Conservation (phyloP, 2,113 vertebrate genomes). For the Casuarius casuarius region DNA sequence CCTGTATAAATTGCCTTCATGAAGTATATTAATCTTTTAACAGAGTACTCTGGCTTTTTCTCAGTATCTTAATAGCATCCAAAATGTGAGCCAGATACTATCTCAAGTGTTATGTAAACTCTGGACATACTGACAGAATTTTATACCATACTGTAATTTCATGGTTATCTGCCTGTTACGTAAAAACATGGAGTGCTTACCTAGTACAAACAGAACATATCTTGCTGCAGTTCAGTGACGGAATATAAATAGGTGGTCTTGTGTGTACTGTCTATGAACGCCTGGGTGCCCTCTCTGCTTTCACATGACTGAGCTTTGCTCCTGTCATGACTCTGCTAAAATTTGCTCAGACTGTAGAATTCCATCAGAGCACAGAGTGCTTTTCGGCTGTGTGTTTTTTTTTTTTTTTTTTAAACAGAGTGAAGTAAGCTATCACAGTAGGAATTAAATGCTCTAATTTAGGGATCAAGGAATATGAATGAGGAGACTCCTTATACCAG, state of each 20-base stretch:
- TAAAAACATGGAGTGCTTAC: neutral
- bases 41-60: neutral
- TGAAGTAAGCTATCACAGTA: neutral
- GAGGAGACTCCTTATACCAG: neutral
- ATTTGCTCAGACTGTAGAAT: slow-evolving; percentile 5
- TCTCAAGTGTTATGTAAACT: neutral
- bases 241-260: neutral
- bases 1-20: neutral
- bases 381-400: neutral
- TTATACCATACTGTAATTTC: neutral
- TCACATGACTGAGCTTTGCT: slow-evolving; percentile 57
- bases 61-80: neutral
- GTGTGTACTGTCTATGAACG: neutral
- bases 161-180: neutral
- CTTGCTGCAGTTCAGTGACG: neutral
- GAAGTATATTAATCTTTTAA: neutral
- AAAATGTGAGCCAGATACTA: too few relatives aligned
- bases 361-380: neutral
- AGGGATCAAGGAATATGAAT: neutral
- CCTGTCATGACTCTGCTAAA: slow-evolving; percentile 40
- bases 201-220: neutral
- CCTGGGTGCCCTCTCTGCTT: neutral
- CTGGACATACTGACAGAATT: neutral
- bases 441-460: neutral
- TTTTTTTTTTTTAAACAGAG: neutral